phyloP scores from a whole-genome alignment of 2,797 vertebrate genomes.

The Selene dorsalis region DNA sequence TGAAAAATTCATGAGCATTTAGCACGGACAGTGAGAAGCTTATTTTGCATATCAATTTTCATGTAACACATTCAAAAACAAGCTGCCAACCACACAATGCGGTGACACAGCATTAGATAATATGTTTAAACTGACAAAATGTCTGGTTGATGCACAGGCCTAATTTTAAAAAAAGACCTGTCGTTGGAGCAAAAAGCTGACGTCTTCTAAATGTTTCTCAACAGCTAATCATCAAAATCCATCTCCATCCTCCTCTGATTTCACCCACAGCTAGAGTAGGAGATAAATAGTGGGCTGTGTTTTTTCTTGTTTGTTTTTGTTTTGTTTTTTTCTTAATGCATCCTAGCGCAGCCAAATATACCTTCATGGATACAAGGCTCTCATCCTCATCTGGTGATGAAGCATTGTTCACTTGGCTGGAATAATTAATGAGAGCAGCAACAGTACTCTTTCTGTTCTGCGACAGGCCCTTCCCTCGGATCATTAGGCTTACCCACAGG shows the following conservation, averaged over 20 bases:
- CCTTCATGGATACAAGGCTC: slow-evolving; percentile 15
- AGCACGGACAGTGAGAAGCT: slow-evolving; percentile 31
- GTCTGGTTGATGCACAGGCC: neutral
- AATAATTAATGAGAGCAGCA: slow-evolving; percentile 62
- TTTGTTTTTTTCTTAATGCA: neutral
- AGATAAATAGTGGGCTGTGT: slow-evolving; percentile 10
- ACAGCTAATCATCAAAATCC: neutral
- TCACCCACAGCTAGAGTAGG: neutral
- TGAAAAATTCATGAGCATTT: slow-evolving; percentile 57
- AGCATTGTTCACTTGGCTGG: slow-evolving; percentile 49
- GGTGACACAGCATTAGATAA: neutral
- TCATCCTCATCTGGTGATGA: slow-evolving; percentile 48
- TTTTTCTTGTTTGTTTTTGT: no score
- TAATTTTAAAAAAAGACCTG: neutral
- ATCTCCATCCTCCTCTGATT: neutral
- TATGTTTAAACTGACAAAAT: neutral
- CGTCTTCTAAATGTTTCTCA: neutral
- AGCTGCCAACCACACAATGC: slow-evolving; percentile 16
- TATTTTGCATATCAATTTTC: slow-evolving; percentile 41
- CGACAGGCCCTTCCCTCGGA: slow-evolving; percentile 52
- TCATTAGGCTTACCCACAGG: slow-evolving; percentile 47
- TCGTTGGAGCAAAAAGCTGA: neutral
- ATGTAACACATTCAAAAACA: slow-evolving; percentile 38
- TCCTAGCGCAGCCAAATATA: neutral
- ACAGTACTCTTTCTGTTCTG: slow-evolving; percentile 48